Percentiles rank a stretch among this genome's conserved stretches.
phyloP scores from a whole-genome alignment of 1,140 invertebrate genomes.

The Eurytemora carolleeae region DNA sequence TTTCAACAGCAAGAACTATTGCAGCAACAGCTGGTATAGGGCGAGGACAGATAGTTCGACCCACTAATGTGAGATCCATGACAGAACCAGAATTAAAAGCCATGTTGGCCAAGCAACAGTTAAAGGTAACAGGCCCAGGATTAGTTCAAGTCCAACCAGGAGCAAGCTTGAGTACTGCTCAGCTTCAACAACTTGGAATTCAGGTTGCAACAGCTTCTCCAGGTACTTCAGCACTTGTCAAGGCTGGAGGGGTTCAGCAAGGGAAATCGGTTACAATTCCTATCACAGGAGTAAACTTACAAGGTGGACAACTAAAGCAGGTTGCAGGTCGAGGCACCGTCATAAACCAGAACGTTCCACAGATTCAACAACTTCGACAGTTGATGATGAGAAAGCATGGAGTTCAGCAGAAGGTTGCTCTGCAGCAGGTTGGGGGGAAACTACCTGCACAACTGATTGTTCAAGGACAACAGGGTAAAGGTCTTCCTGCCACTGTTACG shows the following conservation, averaged over 20 bases:
- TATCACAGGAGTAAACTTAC: not conserved
- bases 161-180: conserved; percentile 32
- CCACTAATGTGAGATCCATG: conserved; percentile 30
- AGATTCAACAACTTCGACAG: conserved; percentile 28
- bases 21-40: conserved; percentile 10
- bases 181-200: conserved; percentile 15
- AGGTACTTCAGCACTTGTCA: conserved; percentile 31
- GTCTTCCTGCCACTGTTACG: conserved; percentile 39
- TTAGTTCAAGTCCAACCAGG: not conserved
- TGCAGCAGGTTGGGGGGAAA: conserved; percentile 23
- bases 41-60: conserved; percentile 21
- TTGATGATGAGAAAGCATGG: conserved; percentile 26
- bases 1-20: conserved; percentile 11
- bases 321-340: conserved; percentile 20
- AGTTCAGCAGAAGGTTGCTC: conserved; percentile 28
- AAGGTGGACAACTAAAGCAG: conserved; percentile 18
- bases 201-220: conserved; percentile 19
- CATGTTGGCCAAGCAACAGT: conserved; percentile 42
- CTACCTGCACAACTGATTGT: conserved; percentile 12
- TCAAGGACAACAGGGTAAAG: conserved; percentile 28
- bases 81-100: conserved; percentile 47
- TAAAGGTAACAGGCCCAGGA: conserved; percentile 24
- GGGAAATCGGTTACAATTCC: conserved; percentile 6
- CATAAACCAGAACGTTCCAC: not conserved
- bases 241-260: conserved; percentile 24